A percentile compares a stretch with the other conserved stretches of the same genome.
These are phyloP conservation scores for Ylistrum balloti DNA, from an alignment of 1,140 invertebrate genomes.

Conservation along the genomic window DNA sequence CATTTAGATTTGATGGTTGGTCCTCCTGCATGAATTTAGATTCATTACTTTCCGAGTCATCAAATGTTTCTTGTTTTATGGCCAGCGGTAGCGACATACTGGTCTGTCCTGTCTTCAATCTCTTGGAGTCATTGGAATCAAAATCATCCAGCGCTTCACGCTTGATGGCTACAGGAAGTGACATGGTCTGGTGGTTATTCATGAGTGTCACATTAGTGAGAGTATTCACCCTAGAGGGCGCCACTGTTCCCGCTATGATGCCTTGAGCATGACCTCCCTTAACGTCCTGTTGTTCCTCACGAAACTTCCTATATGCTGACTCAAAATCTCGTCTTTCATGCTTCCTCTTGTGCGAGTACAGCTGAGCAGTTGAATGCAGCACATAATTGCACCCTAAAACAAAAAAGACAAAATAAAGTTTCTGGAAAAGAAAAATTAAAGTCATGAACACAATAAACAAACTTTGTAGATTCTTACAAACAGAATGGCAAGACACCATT, in stretches of 20 bases:
- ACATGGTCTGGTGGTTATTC: constrained; percentile 49
- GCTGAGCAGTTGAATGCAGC: constrained; percentile 96
- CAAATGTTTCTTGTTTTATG: not conserved
- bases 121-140: constrained; percentile 52
- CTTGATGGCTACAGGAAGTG: constrained; percentile 58
- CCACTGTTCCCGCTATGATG: not conserved
- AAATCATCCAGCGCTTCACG: constrained; percentile 53
- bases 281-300: constrained; percentile 64
- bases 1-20: constrained; percentile 45
- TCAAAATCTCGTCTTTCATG: constrained; percentile 88
- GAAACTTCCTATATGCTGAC: constrained; percentile 75
- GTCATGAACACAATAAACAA: no score
- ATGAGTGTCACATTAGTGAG: not conserved
- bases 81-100: not conserved
- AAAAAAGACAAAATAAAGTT: no score
- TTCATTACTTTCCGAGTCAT: constrained; percentile 56
- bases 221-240: constrained; percentile 35
- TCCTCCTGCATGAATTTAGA: constrained; percentile 49
- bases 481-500: no score
- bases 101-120: not conserved
- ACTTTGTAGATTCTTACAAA: no score
- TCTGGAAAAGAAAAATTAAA: no score
- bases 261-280: not conserved
- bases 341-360: constrained; percentile 98
- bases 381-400: constrained; percentile 93